Evolutionary conservation across 2,113 vertebrate species (phyloP), one percentile per base, ranked within the genome.

Genomic region (Oreochromis aureus): DNA sequence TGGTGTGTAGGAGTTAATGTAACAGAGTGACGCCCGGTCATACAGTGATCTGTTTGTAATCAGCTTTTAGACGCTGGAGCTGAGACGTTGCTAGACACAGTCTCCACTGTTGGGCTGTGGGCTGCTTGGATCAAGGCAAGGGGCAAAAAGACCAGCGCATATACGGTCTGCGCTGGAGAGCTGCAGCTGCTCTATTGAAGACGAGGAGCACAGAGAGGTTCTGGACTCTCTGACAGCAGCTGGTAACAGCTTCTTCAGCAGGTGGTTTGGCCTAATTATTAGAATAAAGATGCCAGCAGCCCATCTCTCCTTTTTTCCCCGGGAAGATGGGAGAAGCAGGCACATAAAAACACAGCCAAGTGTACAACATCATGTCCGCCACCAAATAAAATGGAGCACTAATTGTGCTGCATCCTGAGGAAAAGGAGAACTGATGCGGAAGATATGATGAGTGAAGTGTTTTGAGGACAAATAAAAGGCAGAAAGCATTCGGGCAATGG

Each of bases 261-360:
- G 94, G 94, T 96, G 94, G 91, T 87, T 56, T 78, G 89, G 92
- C 83, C 89, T 91, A 94, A 95, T 95, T 90, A 91, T 90, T 84
- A 80, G 86, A 78, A 55, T 73, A 55, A 82, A 88, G 73, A 87
- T 88, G 91, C 91, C 94, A 95, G 89, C 32, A 89, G 84, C 82
- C 73, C 22, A 54, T 73, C 81, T 84, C 71, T 78, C 56, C 61
- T 51, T 76, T 82, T 79, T 90, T 39, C 63, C 83, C 19, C 0
- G 8, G 15, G 54, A 92, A 84, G 34, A 86, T 51, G 80, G 55
- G 88, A 89, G 56, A 87, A 87, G 41, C 81, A 84, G 83, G 59
- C 73, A 7, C 73, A 83, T 55, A 81, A 76, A 69, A 66, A 82
- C 27, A 41, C 8, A 73, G 87, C 16, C 54, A 19, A 81, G 22